Conservation (phyloP, 2,113 vertebrate species). For the Sphaerodactylus townsendi region DNA sequence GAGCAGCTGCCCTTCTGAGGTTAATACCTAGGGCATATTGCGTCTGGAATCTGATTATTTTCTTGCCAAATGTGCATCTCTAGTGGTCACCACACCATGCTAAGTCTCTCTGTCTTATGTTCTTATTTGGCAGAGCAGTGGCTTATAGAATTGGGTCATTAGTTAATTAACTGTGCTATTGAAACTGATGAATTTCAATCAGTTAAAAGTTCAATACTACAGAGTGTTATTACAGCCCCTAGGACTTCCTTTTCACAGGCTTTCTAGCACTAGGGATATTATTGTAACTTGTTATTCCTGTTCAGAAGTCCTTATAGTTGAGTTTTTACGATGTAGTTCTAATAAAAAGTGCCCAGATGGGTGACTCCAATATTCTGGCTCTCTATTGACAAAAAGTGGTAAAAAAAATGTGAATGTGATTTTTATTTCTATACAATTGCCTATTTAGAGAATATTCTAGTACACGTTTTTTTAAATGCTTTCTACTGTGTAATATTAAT, state of each 20-base stretch:
- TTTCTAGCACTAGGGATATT: background rate
- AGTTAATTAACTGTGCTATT: conserved; percentile 24
- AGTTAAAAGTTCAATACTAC: background rate
- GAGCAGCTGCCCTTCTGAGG: no score
- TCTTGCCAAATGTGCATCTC: background rate
- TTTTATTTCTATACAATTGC: background rate
- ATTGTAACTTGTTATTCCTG: background rate
- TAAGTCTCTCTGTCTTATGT: background rate
- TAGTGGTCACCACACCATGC: background rate
- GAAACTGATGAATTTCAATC: conserved; percentile 18
- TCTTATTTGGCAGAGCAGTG: background rate
- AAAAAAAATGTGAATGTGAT: background rate
- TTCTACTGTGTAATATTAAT: no score
- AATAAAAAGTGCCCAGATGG: background rate
- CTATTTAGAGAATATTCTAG: background rate
- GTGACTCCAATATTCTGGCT: background rate
- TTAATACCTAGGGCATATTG: no score
- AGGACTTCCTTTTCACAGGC: background rate
- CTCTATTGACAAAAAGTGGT: background rate
- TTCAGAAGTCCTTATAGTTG: background rate
- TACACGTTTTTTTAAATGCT: background rate
- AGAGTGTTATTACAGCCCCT: background rate
- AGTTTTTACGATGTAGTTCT: background rate
- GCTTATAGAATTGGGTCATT: conserved; percentile 19
- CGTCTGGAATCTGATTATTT: no score